Base-by-base conservation (phyloP, 2,797 vertebrate species). In the Xenops minutus region DNA sequence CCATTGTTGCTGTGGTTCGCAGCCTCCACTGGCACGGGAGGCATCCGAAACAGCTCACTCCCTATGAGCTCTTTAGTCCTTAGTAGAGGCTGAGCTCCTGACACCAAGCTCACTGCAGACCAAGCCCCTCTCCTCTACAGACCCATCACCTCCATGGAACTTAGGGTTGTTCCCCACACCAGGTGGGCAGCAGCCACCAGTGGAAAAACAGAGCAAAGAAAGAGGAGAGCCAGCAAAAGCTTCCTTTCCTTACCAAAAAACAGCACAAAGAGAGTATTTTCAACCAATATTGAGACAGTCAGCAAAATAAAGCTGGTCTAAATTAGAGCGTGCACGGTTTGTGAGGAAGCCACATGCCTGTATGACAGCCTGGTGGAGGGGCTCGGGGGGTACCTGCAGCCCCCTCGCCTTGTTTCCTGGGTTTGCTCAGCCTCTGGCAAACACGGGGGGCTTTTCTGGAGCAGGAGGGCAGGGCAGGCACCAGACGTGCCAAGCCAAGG, bases 401-500 rank as follows among this genome's bases (percentile, higher is more conserved):
- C 23, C 34, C 34, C 5, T n/a, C 0, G 0, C 32, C 44, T 44
- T 4, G 0, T 77, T 71, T 24, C 32, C 17, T 0, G 3, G 27
- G 5, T 59, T 52, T 51, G 15, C n/a, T 51, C 43, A 63, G n/a
- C 18, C 26, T 19, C 59, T 44, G 59, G 55, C 18, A 79, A 59
- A 78, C 27, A 8, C 0, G 8, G 11, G 46, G 19, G 11, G 2
- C 36, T 22, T 14, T 48, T 5, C 62, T 7, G 30, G 56, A 63
- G 36, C 32, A 22, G 63, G 14, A 55, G 75, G 26, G 34, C 41
- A 72, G 59, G 24, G 54, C 10, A 11, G 34, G 63, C 41, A 58
- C 21, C 55, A 73, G 14, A 4, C 0, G 1, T 13, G 11, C 43
- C 3, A 52, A 61, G 21, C 19, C 6, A 23, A 61, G 29, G n/a